phyloP scores from a whole-genome alignment of 2,113 vertebrate genomes.

The Xenopus borealis region DNA sequence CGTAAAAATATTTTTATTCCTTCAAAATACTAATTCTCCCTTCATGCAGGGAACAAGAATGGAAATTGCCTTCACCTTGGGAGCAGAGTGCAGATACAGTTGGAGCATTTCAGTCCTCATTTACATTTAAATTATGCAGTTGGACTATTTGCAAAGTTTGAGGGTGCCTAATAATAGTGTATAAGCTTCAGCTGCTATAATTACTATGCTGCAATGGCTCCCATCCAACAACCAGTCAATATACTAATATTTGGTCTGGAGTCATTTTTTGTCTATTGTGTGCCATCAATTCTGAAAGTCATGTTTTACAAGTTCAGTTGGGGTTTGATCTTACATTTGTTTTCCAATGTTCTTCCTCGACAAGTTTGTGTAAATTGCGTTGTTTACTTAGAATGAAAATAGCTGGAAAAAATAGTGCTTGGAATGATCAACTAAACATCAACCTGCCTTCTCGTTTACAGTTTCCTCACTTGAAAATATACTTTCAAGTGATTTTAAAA shows the following conservation, averaged over 20 bases:
- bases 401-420: no score
- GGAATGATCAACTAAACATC: no score
- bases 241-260: conserved; percentile 35
- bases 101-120: conserved; percentile 34
- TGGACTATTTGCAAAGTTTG: conserved; percentile 36
- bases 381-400: no score
- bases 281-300: conserved; percentile 8
- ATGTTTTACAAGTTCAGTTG: conserved; percentile 13
- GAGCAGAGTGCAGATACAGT: conserved; percentile 34
- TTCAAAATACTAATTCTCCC: conserved; percentile 32
- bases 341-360: neutral
- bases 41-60: conserved; percentile 22
- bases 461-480: no score
- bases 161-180: conserved; percentile 26
- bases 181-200: conserved; percentile 29
- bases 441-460: no score
- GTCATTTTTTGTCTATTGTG: conserved; percentile 10
- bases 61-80: conserved; percentile 39
- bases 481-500: no score
- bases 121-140: conserved; percentile 43
- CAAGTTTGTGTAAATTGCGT: no score
- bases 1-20: conserved; percentile 15
- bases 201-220: conserved; percentile 31
- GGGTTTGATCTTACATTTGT: conserved; percentile 3
- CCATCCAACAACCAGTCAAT: conserved; percentile 23